Conservation (phyloP, 2,113 vertebrate species). For the Lophura nycthemera region DNA sequence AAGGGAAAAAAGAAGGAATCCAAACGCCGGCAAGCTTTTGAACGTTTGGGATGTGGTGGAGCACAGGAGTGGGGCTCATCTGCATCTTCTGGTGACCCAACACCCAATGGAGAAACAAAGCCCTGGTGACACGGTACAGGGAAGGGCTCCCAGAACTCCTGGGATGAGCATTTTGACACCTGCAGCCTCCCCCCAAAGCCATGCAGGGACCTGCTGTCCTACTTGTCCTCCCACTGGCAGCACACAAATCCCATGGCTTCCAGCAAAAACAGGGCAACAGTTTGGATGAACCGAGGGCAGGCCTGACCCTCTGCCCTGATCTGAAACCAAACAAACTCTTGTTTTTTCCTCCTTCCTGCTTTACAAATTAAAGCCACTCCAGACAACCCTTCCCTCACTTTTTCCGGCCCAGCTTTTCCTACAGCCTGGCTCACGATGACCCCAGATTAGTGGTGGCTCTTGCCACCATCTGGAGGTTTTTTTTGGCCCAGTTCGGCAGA, state of each 20-base stretch:
- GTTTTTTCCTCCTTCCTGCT: neutral
- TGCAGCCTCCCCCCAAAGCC: neutral
- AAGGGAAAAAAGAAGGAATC: neutral
- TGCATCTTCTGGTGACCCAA: neutral
- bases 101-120: neutral
- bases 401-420: neutral
- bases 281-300: neutral
- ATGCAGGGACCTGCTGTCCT: neutral
- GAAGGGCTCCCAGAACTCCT: fast-evolving
- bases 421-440: neutral
- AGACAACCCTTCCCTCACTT: neutral
- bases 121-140: neutral
- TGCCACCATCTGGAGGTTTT: fast-evolving
- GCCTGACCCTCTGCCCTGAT: fast-evolving
- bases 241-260: neutral
- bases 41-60: neutral
- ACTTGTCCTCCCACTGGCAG: neutral
- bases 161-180: neutral
- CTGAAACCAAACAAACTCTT: neutral
- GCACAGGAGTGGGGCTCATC: neutral
- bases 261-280: neutral
- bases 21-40: neutral
- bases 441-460: neutral
- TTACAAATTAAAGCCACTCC: neutral
- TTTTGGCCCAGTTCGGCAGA: neutral